Percentiles rank a stretch among this genome's conserved stretches.
Evolutionary conservation across 2,797 vertebrate species (phyloP).

Genomic region (Liasis olivaceus): DNA sequence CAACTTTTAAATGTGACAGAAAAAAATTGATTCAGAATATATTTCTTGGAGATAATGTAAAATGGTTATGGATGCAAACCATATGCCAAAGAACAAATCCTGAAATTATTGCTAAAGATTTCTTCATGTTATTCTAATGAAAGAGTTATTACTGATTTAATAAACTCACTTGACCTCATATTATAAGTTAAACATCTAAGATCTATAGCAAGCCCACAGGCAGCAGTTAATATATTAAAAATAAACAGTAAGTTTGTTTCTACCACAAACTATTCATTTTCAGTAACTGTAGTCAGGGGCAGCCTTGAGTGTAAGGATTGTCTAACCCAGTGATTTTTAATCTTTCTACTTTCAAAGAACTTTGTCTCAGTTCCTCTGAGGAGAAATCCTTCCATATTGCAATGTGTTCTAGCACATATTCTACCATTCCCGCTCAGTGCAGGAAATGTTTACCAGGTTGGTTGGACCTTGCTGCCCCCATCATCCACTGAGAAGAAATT

Average conservation of each 20-base stretch:
- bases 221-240: background rate
- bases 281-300: background rate
- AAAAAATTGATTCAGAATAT: slow-evolving; percentile 24
- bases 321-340: background rate
- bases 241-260: background rate
- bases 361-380: background rate
- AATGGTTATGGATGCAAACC: background rate
- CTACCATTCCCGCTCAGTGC: background rate
- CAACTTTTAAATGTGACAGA: slow-evolving; percentile 16
- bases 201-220: background rate
- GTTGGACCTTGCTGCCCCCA: background rate
- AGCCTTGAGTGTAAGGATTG: background rate
- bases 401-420: background rate
- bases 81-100: slow-evolving; percentile 12
- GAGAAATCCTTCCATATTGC: background rate
- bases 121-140: background rate
- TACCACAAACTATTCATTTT: background rate
- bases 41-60: slow-evolving; percentile 6
- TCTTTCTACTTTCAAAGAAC: background rate
- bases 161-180: background rate
- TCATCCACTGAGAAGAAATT: background rate
- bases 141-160: background rate
- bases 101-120: background rate
- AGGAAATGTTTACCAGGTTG: background rate
- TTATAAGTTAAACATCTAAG: background rate